Evolutionary conservation across 2,113 vertebrate genomes (phyloP).

Genomic region (Furnarius figulus): DNA sequence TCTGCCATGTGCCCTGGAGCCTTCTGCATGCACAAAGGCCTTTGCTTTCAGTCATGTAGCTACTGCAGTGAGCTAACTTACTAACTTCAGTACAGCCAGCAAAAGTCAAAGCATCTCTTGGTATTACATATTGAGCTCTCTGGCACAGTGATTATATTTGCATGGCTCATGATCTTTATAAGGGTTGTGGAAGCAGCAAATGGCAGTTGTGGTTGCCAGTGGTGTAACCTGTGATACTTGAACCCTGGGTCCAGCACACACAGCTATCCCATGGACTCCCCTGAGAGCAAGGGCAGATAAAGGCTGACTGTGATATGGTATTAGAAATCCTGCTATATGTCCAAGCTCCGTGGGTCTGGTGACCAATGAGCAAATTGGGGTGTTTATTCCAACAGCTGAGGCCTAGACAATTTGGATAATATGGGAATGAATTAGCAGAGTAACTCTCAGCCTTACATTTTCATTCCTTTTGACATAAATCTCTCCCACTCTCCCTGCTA

Average conservation of each 20-base stretch:
- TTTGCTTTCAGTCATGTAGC: background rate
- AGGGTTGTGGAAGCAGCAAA: background rate
- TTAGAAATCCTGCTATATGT: background rate
- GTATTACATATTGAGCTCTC: background rate
- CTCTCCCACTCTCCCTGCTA: conserved; percentile 15
- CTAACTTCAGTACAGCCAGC: background rate
- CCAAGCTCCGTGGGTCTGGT: background rate
- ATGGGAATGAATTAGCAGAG: conserved; percentile 44
- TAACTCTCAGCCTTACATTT: background rate
- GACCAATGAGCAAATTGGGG: background rate
- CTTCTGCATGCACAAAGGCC: background rate
- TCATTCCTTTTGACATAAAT: background rate
- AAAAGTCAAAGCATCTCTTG: background rate
- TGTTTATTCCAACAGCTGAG: conserved; percentile 41
- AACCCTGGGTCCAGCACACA: background rate
- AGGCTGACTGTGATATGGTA: background rate
- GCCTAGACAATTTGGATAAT: conserved; percentile 38
- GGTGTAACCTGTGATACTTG: background rate
- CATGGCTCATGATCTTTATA: background rate
- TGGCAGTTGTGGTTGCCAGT: background rate
- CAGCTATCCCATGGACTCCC: background rate
- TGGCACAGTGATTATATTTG: background rate
- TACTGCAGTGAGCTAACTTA: background rate
- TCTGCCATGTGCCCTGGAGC: background rate
- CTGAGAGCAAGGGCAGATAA: background rate